phyloP scores from a whole-genome alignment of 2,797 vertebrate species.

The Betta splendens region DNA sequence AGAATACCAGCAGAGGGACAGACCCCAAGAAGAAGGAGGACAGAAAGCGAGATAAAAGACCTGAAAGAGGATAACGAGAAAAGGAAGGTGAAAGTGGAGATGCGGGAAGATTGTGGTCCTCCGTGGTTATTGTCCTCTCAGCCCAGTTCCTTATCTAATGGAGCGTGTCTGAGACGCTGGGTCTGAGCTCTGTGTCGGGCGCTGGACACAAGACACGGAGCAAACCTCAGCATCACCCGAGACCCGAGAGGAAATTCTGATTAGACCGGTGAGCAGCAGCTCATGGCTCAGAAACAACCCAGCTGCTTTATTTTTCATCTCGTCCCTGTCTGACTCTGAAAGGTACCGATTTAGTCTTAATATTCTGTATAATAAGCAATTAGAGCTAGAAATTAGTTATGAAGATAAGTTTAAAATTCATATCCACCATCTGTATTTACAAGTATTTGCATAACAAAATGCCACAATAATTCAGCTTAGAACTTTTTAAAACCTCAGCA shows the following conservation, averaged over 20 bases:
- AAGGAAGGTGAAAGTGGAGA: conserved; percentile 35
- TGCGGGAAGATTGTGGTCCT: conserved; percentile 29
- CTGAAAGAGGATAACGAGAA: conserved; percentile 31
- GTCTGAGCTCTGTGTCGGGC: conserved; percentile 14
- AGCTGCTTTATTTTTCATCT: neutral
- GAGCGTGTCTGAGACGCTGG: conserved; percentile 36
- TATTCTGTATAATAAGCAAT: too few species aligned
- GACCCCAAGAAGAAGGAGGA: conserved; percentile 13
- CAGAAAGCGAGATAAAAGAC: conserved; percentile 4
- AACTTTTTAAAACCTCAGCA: neutral
- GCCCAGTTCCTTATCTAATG: conserved; percentile 40
- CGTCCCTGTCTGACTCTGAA: too few species aligned
- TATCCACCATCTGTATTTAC: too few species aligned
- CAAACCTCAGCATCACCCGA: conserved; percentile 16
- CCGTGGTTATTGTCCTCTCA: conserved; percentile 22
- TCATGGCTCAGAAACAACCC: neutral
- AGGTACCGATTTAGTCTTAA: too few species aligned
- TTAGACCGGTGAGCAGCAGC: conserved; percentile 7
- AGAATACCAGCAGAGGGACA: neutral
- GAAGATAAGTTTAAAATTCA: too few species aligned
- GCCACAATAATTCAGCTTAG: neutral
- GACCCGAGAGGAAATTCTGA: conserved; percentile 27
- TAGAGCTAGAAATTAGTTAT: too few species aligned
- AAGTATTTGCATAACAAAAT: neutral
- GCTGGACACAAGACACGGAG: conserved; percentile 5